phyloP scores from a whole-genome alignment of 2,888 invertebrate species.

The Cybosia mesomella region DNA sequence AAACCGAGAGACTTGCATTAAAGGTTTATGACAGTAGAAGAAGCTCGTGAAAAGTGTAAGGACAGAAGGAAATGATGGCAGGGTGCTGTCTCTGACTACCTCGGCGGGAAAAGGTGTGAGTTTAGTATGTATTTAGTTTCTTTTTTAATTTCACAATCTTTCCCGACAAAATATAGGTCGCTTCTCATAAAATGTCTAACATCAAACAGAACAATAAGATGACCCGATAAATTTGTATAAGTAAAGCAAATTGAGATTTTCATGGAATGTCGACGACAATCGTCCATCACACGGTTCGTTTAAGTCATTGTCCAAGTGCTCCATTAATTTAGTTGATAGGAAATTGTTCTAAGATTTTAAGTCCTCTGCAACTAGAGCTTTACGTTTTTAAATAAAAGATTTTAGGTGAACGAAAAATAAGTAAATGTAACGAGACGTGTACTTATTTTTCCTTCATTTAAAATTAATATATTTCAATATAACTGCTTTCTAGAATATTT shows the following conservation, averaged over 20 bases:
- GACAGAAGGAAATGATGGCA: too few species aligned
- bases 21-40: too few species aligned
- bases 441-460: too few species aligned
- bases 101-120: too few species aligned
- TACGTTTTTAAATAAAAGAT: not conserved
- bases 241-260: slow-evolving; percentile 27
- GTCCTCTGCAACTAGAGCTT: slow-evolving; percentile 4
- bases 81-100: too few species aligned
- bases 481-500: too few species aligned
- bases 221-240: slow-evolving; percentile 17
- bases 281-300: slow-evolving; percentile 26
- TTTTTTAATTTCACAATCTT: not conserved
- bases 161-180: not conserved
- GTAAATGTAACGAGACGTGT: not conserved
- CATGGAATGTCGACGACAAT: slow-evolving; percentile 11
- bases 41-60: too few species aligned
- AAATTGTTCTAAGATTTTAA: slow-evolving; percentile 17
- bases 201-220: slow-evolving; percentile 22
- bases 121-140: too few species aligned
- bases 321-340: slow-evolving; percentile 14
- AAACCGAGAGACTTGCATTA: too few species aligned
- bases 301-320: slow-evolving; percentile 20
- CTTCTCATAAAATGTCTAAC: not conserved
- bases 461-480: too few species aligned
- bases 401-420: too few species aligned